A percentile compares a stretch with the other conserved stretches of the same genome.
Evolutionary conservation across 2,797 vertebrate species (phyloP).

Genomic region (Bryconaethiops microstoma): DNA sequence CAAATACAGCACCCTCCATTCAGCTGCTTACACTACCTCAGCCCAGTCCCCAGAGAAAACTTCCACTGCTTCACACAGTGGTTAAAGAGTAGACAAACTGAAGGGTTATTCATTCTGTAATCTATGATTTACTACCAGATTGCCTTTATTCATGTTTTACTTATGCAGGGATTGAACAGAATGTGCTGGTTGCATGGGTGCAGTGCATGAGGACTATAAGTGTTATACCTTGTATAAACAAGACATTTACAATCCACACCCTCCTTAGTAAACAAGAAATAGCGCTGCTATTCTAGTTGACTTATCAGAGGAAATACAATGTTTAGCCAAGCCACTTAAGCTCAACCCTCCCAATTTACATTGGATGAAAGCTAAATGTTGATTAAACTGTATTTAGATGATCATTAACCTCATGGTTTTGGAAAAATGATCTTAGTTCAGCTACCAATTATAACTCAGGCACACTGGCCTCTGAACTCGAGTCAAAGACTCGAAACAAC

Average conservation of each 20-base stretch:
- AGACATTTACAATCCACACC: not conserved
- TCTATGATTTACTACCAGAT: not conserved
- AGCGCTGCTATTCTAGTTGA: not conserved
- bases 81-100: not conserved
- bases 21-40: slow-evolving; percentile 11
- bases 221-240: not conserved
- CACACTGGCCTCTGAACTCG: not conserved
- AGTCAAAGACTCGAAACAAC: not conserved
- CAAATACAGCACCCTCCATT: slow-evolving; percentile 20
- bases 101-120: not conserved
- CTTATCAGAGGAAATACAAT: slow-evolving; percentile 33
- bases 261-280: not conserved
- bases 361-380: not conserved
- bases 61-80: not conserved
- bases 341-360: not conserved
- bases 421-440: slow-evolving; percentile 12
- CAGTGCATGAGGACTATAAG: not conserved
- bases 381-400: not conserved
- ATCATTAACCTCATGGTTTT: slow-evolving; percentile 18
- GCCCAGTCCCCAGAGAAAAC: not conserved
- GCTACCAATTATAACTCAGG: not conserved
- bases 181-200: not conserved
- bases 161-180: not conserved
- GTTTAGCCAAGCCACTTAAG: slow-evolving; percentile 15
- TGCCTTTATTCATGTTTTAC: not conserved